Conservation (phyloP, 2,888 invertebrate species). For the Lasioglossum calceatum region DNA sequence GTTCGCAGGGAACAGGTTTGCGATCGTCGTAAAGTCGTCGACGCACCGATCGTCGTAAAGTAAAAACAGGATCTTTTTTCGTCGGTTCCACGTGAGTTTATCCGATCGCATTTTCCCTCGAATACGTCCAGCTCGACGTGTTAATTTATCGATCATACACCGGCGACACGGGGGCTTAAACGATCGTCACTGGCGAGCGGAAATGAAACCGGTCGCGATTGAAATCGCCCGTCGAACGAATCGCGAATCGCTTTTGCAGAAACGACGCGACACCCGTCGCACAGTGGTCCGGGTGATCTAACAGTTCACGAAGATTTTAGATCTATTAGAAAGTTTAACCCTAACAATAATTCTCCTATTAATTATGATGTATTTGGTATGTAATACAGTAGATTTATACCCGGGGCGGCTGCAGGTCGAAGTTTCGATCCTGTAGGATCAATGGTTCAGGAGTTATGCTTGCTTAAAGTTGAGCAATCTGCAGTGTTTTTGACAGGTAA, state of each 20-base stretch:
- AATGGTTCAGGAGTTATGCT: too few species aligned
- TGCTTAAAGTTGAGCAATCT: too few species aligned
- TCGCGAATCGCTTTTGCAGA: neutral
- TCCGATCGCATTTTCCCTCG: neutral
- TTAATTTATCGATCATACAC: neutral
- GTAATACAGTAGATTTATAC: too few species aligned
- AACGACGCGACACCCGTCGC: too few species aligned
- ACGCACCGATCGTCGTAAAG: neutral
- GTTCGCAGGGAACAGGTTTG: neutral
- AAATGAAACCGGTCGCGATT: neutral
- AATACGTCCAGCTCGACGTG: neutral
- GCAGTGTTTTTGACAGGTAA: too few species aligned
- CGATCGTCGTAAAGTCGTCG: neutral
- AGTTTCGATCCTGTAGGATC: too few species aligned
- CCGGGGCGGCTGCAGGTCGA: too few species aligned
- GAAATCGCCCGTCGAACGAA: neutral
- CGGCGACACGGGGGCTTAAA: neutral
- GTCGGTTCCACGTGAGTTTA: neutral
- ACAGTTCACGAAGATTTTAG: too few species aligned
- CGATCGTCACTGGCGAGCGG: neutral
- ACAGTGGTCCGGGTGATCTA: too few species aligned
- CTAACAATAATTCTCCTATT: too few species aligned
- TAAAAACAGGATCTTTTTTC: neutral
- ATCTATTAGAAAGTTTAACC: too few species aligned
- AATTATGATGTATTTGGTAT: too few species aligned